Conservation (phyloP, 2,888 invertebrate species). For the Chouioia cunea region DNA sequence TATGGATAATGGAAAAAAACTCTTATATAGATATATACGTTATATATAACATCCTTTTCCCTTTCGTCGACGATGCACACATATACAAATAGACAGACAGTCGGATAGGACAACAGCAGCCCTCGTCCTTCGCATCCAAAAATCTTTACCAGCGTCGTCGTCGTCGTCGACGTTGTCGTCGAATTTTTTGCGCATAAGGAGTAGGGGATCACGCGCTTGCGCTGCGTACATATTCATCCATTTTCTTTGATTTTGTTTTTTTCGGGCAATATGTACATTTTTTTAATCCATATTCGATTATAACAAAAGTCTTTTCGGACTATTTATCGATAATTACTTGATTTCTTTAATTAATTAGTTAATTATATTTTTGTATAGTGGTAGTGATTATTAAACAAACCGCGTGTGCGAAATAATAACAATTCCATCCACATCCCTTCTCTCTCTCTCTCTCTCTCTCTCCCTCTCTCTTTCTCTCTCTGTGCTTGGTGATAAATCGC, state of each 20-base stretch:
- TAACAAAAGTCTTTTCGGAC: too few species aligned
- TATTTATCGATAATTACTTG: constrained; percentile 42
- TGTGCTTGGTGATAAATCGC: constrained; percentile 31
- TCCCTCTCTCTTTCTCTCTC: neutral
- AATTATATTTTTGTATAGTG: too few species aligned
- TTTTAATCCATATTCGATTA: too few species aligned
- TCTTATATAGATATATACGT: too few species aligned
- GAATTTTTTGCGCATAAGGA: constrained; percentile 15
- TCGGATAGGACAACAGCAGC: neutral
- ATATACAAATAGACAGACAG: too few species aligned
- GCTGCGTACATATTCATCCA: neutral
- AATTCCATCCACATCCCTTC: constrained; percentile 1
- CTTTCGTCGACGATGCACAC: too few species aligned
- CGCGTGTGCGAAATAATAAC: constrained; percentile 7
- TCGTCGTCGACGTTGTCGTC: constrained; percentile 6
- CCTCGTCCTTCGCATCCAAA: constrained; percentile 5
- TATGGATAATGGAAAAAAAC: too few species aligned
- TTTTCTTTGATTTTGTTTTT: too few species aligned
- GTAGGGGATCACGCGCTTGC: constrained; percentile 22
- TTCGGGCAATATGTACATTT: too few species aligned
- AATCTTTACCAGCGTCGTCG: constrained; percentile 20
- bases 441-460: neutral
- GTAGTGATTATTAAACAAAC: constrained; percentile 12
- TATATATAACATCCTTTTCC: too few species aligned
- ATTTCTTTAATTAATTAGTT: constrained; percentile 3